These are phyloP conservation scores for Gandaritis pyraliata DNA, from an alignment of 2,888 invertebrate species.

Conservation along the genomic window DNA sequence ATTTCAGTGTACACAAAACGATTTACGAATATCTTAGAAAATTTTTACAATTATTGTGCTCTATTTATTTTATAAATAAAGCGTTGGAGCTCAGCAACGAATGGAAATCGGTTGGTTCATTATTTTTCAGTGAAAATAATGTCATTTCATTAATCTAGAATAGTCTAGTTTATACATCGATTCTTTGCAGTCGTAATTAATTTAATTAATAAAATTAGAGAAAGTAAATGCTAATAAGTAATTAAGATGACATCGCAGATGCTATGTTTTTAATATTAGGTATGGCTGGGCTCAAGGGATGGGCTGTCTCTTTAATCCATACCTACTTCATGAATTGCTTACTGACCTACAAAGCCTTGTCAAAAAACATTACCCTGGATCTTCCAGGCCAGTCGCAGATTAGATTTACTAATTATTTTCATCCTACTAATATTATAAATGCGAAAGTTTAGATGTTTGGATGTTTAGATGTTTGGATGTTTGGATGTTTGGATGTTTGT, in stretches of 20 bases:
- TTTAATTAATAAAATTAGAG: too few species aligned
- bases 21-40: not conserved
- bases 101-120: conserved; percentile 1
- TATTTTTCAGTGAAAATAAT: not conserved
- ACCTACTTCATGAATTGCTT: not conserved
- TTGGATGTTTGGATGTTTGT: too few species aligned
- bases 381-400: conserved; percentile 18
- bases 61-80: not conserved
- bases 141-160: too few species aligned
- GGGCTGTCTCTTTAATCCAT: not conserved
- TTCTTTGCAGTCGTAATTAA: too few species aligned
- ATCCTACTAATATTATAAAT: too few species aligned
- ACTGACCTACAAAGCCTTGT: not conserved
- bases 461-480: too few species aligned
- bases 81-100: not conserved
- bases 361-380: not conserved
- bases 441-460: too few species aligned
- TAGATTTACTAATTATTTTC: conserved; percentile 18
- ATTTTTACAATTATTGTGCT: not conserved
- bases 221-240: too few species aligned
- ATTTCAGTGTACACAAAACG: not conserved
- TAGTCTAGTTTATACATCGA: too few species aligned
- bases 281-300: too few species aligned
- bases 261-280: too few species aligned
- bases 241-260: too few species aligned